Base-by-base conservation (phyloP, 1,140 invertebrate genomes). In the Luehdorfia chinensis region DNA sequence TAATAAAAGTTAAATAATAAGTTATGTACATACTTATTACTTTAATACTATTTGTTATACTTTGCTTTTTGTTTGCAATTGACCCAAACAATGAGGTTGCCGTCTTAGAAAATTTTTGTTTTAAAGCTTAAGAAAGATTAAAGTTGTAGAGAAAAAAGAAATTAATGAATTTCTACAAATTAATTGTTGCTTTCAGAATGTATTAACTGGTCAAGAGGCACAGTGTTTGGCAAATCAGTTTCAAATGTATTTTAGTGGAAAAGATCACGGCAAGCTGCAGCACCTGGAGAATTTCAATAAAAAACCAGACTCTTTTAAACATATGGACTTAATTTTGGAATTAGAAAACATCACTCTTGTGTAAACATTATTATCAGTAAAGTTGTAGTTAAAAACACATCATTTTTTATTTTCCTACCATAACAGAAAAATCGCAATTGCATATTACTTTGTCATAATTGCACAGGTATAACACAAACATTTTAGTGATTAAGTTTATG, bases 181-280 rank as follows among this genome's bases (percentile, higher is more conserved):
- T n/a, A n/a, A n/a, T n/a, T n/a, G n/a, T n/a, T n/a, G n/a, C n/a
- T 83, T 80, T 45, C 68, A 88, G 58, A 94, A 96, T 84, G 90
- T 94, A 0, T 68, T 96, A 1, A 92, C 88, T 81, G 90, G 88
- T 0, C 88, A 92, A 64, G 95, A 97, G 84, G 94, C 95, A 1
- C 94, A 94, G 66, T 96, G 93, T 73, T 74, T 97, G 19, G 94
- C 93, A 0, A 96, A 96, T 83, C 93, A 96, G 74, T 83, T 96
- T 31, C 94, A 96, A 73, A 87, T 97, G 70, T 97, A 95, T 78
- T 97, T 96, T 76, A 89, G 88, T 34, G 89, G 92, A 47, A 85
- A 91, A 32, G 89, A 94, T 75, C 60, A 85, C 14, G 78, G 84
- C 1, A 93, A 94, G 66, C 61, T 90, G 0, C 83, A 90, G 32